These are phyloP conservation scores for Hoplodrina ambigua DNA, from an alignment of 2,888 invertebrate species.

Conservation along the genomic window DNA sequence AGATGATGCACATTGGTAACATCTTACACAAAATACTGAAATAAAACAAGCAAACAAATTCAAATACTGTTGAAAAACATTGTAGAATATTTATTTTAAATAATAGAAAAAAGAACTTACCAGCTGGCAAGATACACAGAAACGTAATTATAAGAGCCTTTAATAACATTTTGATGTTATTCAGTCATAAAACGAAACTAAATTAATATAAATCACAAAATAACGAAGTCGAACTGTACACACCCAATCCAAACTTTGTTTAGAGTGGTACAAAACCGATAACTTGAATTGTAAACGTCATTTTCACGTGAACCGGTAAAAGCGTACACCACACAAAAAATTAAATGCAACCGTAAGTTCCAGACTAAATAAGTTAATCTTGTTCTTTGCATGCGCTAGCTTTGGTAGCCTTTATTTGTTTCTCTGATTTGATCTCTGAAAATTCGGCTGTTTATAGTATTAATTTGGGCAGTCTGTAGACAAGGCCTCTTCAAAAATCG, in stretches of 20 bases:
- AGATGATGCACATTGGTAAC: constrained; percentile 98
- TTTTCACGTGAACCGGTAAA: background rate
- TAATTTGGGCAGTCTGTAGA: too few species aligned
- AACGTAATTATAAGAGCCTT: constrained; percentile 44
- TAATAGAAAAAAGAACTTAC: constrained; percentile 37
- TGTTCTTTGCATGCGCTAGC: too few species aligned
- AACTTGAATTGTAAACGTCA: constrained; percentile 5
- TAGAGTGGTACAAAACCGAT: constrained; percentile 35
- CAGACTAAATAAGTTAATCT: background rate
- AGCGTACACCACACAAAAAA: background rate
- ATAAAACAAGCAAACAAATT: constrained; percentile 41
- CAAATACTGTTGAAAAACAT: constrained; percentile 17
- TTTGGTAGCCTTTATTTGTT: too few species aligned
- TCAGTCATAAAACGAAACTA: constrained; percentile 37
- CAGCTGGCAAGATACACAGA: constrained; percentile 50
- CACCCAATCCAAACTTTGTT: constrained; percentile 57
- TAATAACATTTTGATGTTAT: constrained; percentile 50
- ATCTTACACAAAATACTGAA: constrained; percentile 94
- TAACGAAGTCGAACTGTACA: constrained; percentile 53
- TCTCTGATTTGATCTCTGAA: too few species aligned
- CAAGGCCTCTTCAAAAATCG: too few species aligned
- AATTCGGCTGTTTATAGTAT: too few species aligned
- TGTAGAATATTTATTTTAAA: background rate
- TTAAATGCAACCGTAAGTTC: too few species aligned
- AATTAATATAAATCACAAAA: constrained; percentile 25